Evolutionary conservation across 2,888 invertebrate genomes (phyloP), one percentile per base, ranked within the genome.

Genomic region (Noctua comes): DNA sequence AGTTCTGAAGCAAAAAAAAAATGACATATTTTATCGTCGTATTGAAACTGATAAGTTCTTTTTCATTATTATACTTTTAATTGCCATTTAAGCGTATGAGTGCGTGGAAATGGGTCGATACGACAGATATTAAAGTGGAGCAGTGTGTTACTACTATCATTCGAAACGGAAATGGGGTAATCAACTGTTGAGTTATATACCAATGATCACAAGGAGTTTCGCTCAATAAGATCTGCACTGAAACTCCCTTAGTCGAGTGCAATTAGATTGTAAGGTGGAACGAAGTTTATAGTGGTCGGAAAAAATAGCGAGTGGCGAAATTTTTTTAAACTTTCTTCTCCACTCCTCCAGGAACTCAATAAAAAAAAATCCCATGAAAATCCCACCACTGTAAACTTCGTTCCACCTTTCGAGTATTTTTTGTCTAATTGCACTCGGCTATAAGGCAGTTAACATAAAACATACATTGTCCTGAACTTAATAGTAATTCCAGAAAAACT

Each of bases 1-100:
- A 57, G 65, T 48, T 36, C 54, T 82, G 64, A 59, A 46, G 62
- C 2, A 83, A 36, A 31, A 40, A 48, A n/a, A n/a, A n/a, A n/a
- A n/a, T n/a, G n/a, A n/a, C n/a, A n/a, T n/a, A n/a, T n/a, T n/a
- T 31, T 21, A 31, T 40, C 13, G 51, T 11, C 18, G 57, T 74
- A 43, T 57, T 59, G 21, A 57, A 82, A 54, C 27, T 51, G 27
- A 68, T 18, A 73, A 13, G 27, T 10, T n/a, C 2, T 31, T 27
- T 51, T 54, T 36, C 27, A n/a, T 64, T 73, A 77, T 43, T 62
- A 10, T 51, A 24, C 3, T 64, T n/a, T 27, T 68, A 36, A 31
- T 24, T n/a, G 21, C 21, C 3, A 31, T 65, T 31, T 65, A n/a
- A 69, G 24, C 27, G 36, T 59, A 80, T 13, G 48, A 8, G 8